phyloP scores from a whole-genome alignment of 2,888 invertebrate genomes.

The Ametastegia equiseti region DNA sequence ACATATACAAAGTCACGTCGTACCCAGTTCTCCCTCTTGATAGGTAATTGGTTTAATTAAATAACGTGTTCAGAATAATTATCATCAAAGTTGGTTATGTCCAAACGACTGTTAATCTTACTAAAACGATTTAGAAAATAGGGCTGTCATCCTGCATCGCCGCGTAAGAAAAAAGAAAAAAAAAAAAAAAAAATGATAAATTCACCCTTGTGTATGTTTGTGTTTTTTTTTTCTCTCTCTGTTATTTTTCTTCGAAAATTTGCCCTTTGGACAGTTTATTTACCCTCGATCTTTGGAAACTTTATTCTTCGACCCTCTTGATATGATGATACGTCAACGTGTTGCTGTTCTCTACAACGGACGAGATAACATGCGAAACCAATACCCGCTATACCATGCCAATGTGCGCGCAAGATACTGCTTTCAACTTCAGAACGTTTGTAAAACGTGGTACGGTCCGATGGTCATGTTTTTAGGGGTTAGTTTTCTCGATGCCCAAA shows the following conservation, averaged over 20 bases:
- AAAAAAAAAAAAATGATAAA: too few relatives aligned
- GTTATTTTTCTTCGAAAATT: neutral
- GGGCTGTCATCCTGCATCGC: too few relatives aligned
- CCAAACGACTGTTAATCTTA: neutral
- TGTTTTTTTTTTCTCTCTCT: too few relatives aligned
- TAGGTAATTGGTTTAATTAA: slow-evolving; percentile 6
- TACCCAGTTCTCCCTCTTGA: neutral
- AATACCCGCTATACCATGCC: neutral
- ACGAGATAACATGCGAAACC: slow-evolving; percentile 21
- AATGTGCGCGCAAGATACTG: neutral
- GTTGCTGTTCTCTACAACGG: neutral
- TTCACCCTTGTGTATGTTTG: too few relatives aligned
- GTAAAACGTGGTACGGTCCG: neutral
- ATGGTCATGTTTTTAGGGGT: neutral
- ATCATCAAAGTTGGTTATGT: neutral
- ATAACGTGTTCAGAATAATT: neutral
- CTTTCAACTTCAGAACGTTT: neutral
- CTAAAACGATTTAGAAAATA: too few relatives aligned
- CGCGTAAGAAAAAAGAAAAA: too few relatives aligned
- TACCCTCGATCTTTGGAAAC: too few relatives aligned
- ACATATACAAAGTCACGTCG: too few relatives aligned
- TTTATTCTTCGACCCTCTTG: too few relatives aligned
- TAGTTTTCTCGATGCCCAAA: neutral
- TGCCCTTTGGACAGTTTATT: neutral
- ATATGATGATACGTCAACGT: neutral